Conservation (phyloP, 2,113 vertebrate species). For the Oncorhynchus kisutch region DNA sequence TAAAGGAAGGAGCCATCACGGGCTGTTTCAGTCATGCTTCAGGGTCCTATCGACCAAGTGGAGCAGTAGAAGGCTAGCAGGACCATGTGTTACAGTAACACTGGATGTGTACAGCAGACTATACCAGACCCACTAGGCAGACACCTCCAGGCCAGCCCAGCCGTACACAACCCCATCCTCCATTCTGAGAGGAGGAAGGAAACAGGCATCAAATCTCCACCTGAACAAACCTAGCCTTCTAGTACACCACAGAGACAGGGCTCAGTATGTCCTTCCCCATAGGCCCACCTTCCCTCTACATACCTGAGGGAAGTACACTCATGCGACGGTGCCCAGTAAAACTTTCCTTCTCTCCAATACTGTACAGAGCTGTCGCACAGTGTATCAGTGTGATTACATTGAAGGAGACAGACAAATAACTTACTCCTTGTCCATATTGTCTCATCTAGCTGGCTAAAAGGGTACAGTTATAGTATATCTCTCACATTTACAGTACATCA, state of each 20-base stretch:
- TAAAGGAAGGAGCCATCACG: constrained; percentile 4
- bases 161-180: neutral
- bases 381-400: too few relatives aligned
- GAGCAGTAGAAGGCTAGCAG: neutral
- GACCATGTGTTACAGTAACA: neutral
- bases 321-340: neutral
- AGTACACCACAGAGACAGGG: constrained; percentile 1
- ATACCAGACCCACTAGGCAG: neutral
- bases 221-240: constrained; percentile 15
- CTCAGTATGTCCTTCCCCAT: neutral
- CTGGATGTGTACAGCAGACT: neutral
- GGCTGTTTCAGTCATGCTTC: constrained; percentile 54
- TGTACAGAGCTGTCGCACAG: too few relatives aligned
- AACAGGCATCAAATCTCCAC: constrained; percentile 2
- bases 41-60: neutral
- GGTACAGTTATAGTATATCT: too few relatives aligned
- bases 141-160: neutral
- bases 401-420: too few relatives aligned
- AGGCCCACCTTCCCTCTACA: neutral
- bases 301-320: neutral
- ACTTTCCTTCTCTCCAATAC: too few relatives aligned
- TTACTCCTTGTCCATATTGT: too few relatives aligned
- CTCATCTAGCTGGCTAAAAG: too few relatives aligned
- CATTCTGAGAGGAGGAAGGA: neutral
- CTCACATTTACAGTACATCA: too few relatives aligned